These are phyloP conservation scores for Caloenas nicobarica DNA, from an alignment of 2,113 vertebrate species.

Conservation along the genomic window DNA sequence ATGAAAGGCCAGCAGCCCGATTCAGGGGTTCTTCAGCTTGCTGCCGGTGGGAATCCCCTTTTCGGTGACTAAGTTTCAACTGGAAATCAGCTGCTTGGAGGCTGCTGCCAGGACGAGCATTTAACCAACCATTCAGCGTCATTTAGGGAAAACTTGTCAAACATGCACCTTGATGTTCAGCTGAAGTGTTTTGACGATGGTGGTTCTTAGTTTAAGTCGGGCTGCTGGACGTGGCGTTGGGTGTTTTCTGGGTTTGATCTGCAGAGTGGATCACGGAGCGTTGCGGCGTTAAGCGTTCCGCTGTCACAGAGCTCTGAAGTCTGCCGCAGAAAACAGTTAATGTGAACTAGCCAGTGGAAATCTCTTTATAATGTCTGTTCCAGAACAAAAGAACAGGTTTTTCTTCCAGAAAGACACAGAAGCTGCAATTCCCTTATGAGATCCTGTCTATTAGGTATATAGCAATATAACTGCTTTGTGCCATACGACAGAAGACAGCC, in stretches of 20 bases:
- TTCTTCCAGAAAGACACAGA: not conserved
- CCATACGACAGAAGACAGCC: not conserved
- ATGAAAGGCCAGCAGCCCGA: not conserved
- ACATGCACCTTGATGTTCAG: not conserved
- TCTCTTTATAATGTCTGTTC: not conserved
- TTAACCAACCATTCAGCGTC: not conserved
- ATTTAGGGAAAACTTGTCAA: not conserved
- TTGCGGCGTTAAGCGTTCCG: rapidly evolving
- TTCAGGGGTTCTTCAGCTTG: not conserved
- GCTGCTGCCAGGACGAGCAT: not conserved
- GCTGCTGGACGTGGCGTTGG: not conserved
- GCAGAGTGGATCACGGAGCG: not conserved
- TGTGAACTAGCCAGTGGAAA: not conserved
- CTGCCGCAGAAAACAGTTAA: not conserved
- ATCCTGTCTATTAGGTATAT: not conserved
- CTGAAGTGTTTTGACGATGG: not conserved
- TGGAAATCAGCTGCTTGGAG: not conserved
- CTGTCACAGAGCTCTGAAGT: not conserved
- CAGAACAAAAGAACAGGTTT: not conserved
- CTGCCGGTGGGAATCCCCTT: not conserved
- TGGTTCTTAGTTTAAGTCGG: not conserved
- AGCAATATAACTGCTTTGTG: not conserved
- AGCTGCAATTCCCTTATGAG: not conserved
- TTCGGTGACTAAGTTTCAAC: not conserved
- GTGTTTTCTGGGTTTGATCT: not conserved